Conservation (phyloP, 2,113 vertebrate genomes). For the Leptocoma aspasia region DNA sequence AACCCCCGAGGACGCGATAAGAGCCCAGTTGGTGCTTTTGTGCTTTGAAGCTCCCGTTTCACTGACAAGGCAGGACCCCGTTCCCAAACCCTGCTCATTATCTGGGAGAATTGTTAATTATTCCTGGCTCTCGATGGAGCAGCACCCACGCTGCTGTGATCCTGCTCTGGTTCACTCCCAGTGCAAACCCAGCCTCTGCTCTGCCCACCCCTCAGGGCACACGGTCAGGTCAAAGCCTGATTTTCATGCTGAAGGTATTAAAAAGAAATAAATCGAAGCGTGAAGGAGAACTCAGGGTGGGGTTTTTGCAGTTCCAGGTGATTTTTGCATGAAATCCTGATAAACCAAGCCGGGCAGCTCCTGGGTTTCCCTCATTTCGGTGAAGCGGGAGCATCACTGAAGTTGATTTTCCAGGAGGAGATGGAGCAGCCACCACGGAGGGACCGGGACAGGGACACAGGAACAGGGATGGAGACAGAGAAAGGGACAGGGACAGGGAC, state of each 20-base stretch:
- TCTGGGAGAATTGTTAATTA: background rate
- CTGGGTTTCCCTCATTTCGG: fast-evolving
- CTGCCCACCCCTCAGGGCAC: background rate
- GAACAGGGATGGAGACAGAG: background rate
- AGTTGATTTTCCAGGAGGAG: background rate
- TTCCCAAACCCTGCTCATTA: background rate
- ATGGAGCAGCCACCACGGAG: background rate
- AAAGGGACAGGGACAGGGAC: background rate
- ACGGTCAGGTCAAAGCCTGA: fast-evolving
- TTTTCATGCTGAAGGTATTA: background rate
- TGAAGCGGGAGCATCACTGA: background rate
- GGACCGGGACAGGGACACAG: background rate
- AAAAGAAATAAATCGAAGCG: fast-evolving
- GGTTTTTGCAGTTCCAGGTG: background rate
- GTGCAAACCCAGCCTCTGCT: background rate
- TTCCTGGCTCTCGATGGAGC: background rate
- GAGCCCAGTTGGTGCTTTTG: background rate
- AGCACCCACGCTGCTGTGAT: background rate
- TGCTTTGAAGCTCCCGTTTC: background rate
- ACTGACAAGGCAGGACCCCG: background rate
- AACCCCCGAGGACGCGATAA: background rate
- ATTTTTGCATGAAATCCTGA: background rate
- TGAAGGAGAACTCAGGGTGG: background rate
- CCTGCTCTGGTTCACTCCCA: background rate
- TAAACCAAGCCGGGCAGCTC: background rate